Evolutionary conservation across 2,888 invertebrate species (phyloP), one percentile per base, ranked within the genome.

Genomic region (Pristionchus japonicus): DNA sequence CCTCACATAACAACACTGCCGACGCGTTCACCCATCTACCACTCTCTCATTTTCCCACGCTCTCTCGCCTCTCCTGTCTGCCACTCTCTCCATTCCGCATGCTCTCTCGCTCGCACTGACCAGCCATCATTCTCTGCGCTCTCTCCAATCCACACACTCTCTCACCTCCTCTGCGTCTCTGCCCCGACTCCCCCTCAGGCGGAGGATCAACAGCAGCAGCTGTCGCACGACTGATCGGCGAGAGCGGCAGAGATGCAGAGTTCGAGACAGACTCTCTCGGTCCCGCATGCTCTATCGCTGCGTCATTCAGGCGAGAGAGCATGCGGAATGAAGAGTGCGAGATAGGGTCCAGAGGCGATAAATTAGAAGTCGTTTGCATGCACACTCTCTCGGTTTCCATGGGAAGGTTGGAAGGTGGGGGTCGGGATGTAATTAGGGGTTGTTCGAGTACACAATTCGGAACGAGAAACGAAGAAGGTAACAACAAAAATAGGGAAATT

Each of bases 91-190:
- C 43, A 47, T 17, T 77, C n/a, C 43, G 0, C 47, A 27, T 27
- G 0, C n/a, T 23, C 77, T 23, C 77, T 77, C 23, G n/a, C 43
- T 34, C 70, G 6, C 83, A 27, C 57, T 83, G 52, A 83, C 37
- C 52, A 57, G 15, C 17, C 49, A 20, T 43, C 27, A 13, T 1
- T 47, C 43, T 77, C 43, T 47, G 77, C 4, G 0, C 83, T 83
- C 49, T 83, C 83, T 37, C 34, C 52, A 13, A 37, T 57, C 27
- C 52, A 20, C 43, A 13, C 34, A 23, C 49, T 57, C 49, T 83
- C 83, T n/a, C 31, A 17, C 11, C 80, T 49, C 52, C 83, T 83
- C 83, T 83, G 49, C 83, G 49, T 83, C 83, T 83, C 83, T 83
- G 43, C 57, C 83, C 31, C 31, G 47, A 20, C 43, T 23, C 31